These are phyloP conservation scores for Trichechus manatus DNA, from an alignment of 2,113 vertebrate species.

Conservation along the genomic window DNA sequence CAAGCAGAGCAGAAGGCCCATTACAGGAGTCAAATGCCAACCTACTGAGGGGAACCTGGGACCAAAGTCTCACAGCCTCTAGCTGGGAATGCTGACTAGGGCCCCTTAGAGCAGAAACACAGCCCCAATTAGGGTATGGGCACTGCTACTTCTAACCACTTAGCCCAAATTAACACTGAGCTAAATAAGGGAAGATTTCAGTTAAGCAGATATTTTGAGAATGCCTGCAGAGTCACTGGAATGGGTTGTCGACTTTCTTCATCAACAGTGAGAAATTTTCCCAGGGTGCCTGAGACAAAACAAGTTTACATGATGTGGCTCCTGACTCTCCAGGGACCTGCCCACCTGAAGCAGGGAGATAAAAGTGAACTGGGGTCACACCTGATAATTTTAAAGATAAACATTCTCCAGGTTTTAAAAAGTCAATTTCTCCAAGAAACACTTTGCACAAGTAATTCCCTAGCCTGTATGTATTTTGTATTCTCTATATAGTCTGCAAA, in stretches of 20 bases:
- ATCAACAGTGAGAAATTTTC: not conserved
- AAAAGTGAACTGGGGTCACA: not conserved
- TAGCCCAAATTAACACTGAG: conserved; percentile 24
- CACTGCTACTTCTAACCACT: not conserved
- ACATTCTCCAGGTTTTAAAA: not conserved
- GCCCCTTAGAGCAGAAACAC: conserved; percentile 3
- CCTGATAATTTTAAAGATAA: conserved; percentile 1
- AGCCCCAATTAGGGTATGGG: not conserved
- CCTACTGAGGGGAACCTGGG: not conserved
- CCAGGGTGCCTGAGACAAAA: not conserved
- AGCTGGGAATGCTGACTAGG: not conserved
- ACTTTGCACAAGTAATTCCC: not conserved
- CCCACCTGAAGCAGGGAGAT: conserved; percentile 6
- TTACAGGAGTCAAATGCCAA: not conserved
- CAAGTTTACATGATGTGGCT: not conserved
- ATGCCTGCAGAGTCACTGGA: not conserved
- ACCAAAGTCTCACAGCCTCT: not conserved
- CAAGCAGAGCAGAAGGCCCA: not conserved
- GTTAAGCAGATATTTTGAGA: conserved; percentile 30
- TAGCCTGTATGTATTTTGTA: not conserved
- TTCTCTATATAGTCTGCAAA: not conserved
- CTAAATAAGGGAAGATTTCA: not conserved
- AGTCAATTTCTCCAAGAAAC: not conserved
- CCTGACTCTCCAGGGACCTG: not conserved
- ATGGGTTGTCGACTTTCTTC: not conserved